Evolutionary conservation across 2,797 vertebrate genomes (phyloP), one percentile per base, ranked within the genome.

Genomic region (Erpetoichthys calabaricus): DNA sequence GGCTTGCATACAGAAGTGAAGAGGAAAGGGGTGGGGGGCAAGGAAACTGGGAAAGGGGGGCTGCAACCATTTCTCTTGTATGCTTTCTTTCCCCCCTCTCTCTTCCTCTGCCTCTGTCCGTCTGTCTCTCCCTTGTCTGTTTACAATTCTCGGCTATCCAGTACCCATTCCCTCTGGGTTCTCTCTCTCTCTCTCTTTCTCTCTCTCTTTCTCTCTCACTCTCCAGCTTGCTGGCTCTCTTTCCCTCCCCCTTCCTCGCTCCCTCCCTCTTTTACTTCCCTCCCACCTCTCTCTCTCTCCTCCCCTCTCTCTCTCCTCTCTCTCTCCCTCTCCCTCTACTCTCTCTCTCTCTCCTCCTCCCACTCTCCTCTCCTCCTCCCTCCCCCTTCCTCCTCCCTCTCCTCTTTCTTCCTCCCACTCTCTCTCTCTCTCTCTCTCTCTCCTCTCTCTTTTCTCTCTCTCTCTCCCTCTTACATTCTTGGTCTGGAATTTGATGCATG

Each of bases 131-230:
- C 60, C 46, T 64, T 62, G 67, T 69, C 73, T 72, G 69, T 77
- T 75, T 74, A 78, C 70, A n/a, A n/a, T n/a, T n/a, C n/a, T n/a
- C n/a, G n/a, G n/a, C n/a, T n/a, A n/a, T n/a, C n/a, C n/a, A n/a
- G n/a, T n/a, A n/a, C n/a, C n/a, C n/a, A n/a, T 68, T 55, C 61
- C 53, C 64, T 62, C 66, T 78, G 73, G 61, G 65, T 59, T 63
- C 45, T 65, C 67, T 68, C 74, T 67, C 73, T 73, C 70, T 67
- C 75, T 72, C 72, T 72, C 65, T 60, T 56, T 69, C 64, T 56
- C 59, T 66, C 57, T 56, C 62, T 64, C 59, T 60, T 57, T 57
- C 60, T 53, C 61, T 66, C 51, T 61, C 55, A 51, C 55, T 56
- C 44, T 45, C 58, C 58, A 62, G 63, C 45, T 55, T 44, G 57